Conservation (phyloP, 2,888 invertebrate genomes). For the Craniophora ligustri region DNA sequence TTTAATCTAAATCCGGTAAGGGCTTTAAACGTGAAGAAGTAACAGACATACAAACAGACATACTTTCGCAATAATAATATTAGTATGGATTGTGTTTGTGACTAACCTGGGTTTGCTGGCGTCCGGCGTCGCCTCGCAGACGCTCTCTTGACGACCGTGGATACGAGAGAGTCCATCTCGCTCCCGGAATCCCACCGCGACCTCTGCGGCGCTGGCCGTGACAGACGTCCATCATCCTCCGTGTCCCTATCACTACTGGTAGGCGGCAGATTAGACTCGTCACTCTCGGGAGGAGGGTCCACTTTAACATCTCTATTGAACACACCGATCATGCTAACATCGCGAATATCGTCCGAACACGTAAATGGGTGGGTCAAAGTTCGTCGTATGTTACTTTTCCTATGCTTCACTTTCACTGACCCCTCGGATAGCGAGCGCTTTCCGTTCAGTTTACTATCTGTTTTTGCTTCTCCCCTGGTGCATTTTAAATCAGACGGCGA, state of each 20-base stretch:
- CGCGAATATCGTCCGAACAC: constrained; percentile 73
- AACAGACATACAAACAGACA: too few relatives aligned
- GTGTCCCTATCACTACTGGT: constrained; percentile 86
- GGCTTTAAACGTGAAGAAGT: too few relatives aligned
- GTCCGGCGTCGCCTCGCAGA: constrained; percentile 89
- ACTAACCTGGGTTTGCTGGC: constrained; percentile 82
- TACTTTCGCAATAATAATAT: too few relatives aligned
- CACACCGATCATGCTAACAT: constrained; percentile 74
- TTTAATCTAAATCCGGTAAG: too few relatives aligned
- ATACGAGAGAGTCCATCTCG: constrained; percentile 89
- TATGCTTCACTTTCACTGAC: constrained; percentile 84
- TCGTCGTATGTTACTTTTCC: constrained; percentile 84
- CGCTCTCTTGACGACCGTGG: constrained; percentile 90
- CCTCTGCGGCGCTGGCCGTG: constrained; percentile 70
- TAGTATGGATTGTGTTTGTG: too few relatives aligned
- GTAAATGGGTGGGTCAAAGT: constrained; percentile 86
- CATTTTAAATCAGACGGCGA: constrained; percentile 85
- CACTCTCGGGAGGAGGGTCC: constrained; percentile 77
- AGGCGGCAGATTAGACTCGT: constrained; percentile 83
- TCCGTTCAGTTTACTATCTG: constrained; percentile 76
- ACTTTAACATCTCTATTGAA: constrained; percentile 74
- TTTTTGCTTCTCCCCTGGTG: constrained; percentile 71
- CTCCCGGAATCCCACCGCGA: constrained; percentile 85
- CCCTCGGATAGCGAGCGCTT: constrained; percentile 84
- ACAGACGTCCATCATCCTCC: constrained; percentile 80